These are phyloP conservation scores for Chironomus striatipennis DNA, from an alignment of 1,140 invertebrate genomes.

Conservation along the genomic window DNA sequence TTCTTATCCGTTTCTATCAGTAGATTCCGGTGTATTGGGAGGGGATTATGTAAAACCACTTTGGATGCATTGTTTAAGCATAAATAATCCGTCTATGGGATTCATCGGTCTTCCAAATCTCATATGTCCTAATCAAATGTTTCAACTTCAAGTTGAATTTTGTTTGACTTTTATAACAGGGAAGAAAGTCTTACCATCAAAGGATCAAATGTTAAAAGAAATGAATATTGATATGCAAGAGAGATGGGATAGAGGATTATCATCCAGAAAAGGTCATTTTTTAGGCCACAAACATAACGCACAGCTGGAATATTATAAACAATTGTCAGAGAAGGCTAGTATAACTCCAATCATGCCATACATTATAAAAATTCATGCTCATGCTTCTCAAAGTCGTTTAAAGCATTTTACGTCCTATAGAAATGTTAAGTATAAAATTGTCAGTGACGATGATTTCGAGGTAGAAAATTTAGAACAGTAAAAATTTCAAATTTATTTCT, in stretches of 20 bases:
- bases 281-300: constrained; percentile 26
- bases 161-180: constrained; percentile 44
- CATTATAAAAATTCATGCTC: neutral
- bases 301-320: constrained; percentile 30
- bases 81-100: constrained; percentile 47
- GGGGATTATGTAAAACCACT: constrained; percentile 48
- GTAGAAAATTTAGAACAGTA: neutral
- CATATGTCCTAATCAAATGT: constrained; percentile 52
- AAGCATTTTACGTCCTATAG: neutral
- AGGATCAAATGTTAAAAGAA: constrained; percentile 44
- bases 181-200: constrained; percentile 38
- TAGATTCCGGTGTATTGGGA: constrained; percentile 42
- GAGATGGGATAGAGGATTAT: constrained; percentile 26
- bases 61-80: constrained; percentile 56
- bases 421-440: constrained; percentile 25
- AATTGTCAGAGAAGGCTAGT: constrained; percentile 30
- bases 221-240: constrained; percentile 36
- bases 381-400: neutral
- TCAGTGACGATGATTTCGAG: constrained; percentile 25
- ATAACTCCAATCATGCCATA: constrained; percentile 26
- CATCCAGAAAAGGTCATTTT: constrained; percentile 28
- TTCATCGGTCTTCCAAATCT: constrained; percentile 49
- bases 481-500: neutral
- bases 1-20: constrained; percentile 47
- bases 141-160: constrained; percentile 41